These are phyloP conservation scores for Podarcis siculus DNA, from an alignment of 2,797 vertebrate genomes.

Conservation along the genomic window DNA sequence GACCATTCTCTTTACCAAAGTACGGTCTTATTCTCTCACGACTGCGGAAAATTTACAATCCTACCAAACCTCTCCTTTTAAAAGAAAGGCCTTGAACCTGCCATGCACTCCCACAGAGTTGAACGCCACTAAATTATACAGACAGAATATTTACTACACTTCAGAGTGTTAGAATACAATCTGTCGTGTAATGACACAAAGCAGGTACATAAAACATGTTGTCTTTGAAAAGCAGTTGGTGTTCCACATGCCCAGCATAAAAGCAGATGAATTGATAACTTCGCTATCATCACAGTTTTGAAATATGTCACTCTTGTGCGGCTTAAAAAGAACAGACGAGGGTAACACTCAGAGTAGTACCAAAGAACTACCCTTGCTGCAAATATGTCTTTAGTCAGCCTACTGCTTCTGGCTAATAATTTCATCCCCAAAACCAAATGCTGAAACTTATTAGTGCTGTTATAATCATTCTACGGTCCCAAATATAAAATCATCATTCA, in stretches of 20 bases:
- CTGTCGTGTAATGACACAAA: background rate
- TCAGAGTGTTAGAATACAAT: slow-evolving; percentile 6
- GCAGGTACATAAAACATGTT: background rate
- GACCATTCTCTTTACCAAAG: background rate
- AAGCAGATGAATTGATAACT: background rate
- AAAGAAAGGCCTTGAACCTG: background rate
- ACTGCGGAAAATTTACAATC: background rate
- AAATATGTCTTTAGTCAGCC: too few species aligned
- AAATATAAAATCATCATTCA: too few species aligned
- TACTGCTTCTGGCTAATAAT: background rate
- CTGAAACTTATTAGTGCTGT: background rate
- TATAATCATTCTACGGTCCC: too few species aligned
- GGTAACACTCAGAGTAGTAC: too few species aligned
- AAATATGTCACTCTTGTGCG: background rate
- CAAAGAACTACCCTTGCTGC: too few species aligned
- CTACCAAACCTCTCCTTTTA: background rate
- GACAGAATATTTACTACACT: rapidly evolving
- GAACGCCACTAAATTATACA: slow-evolving; percentile 7
- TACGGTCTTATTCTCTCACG: background rate
- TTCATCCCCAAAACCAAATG: background rate
- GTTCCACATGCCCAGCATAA: background rate
- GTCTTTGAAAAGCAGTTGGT: background rate
- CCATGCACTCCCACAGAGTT: background rate
- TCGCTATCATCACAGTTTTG: background rate
- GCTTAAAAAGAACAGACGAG: too few species aligned